Conservation (phyloP, 2,888 invertebrate species). For the Troides aeacus region DNA sequence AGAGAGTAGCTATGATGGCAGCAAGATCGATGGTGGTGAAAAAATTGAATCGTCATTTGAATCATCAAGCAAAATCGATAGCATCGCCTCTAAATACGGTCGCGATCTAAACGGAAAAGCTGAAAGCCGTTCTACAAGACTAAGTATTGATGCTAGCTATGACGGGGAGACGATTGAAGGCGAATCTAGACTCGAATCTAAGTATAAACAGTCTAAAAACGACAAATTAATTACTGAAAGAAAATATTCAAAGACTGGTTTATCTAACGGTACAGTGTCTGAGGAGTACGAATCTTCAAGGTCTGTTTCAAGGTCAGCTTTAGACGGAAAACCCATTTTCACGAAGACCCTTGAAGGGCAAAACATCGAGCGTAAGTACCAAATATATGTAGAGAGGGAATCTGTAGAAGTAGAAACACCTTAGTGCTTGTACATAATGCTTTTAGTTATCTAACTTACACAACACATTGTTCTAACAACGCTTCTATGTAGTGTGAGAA, state of each 20-base stretch:
- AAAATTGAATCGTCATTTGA: slow-evolving; percentile 37
- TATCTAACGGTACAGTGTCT: slow-evolving; percentile 62
- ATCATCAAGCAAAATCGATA: slow-evolving; percentile 51
- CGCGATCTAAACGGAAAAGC: slow-evolving; percentile 49
- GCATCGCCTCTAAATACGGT: slow-evolving; percentile 55
- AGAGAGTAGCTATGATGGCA: slow-evolving; percentile 38
- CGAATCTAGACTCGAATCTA: slow-evolving; percentile 37
- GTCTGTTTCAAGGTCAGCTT: slow-evolving; percentile 52
- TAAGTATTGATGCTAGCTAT: slow-evolving; percentile 50
- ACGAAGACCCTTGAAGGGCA: slow-evolving; percentile 87
- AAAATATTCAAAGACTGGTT: slow-evolving; percentile 55
- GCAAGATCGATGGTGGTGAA: slow-evolving; percentile 23
- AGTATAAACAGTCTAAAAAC: slow-evolving; percentile 40
- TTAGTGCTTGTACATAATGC: slow-evolving; percentile 76
- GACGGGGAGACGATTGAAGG: slow-evolving; percentile 49
- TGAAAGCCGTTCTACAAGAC: slow-evolving; percentile 51
- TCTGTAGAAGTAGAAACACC: slow-evolving; percentile 56
- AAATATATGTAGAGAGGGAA: slow-evolving; percentile 34
- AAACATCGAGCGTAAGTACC: slow-evolving; percentile 88
- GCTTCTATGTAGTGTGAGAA: slow-evolving; percentile 55
- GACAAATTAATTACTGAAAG: slow-evolving; percentile 56
- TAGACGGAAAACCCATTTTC: slow-evolving; percentile 84
- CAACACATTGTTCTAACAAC: slow-evolving; percentile 65
- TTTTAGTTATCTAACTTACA: slow-evolving; percentile 71
- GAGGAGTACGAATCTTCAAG: slow-evolving; percentile 48